Percentiles rank a stretch among this genome's conserved stretches.
phyloP scores from a whole-genome alignment of 1,140 invertebrate genomes.

The Chymomyza costata region DNA sequence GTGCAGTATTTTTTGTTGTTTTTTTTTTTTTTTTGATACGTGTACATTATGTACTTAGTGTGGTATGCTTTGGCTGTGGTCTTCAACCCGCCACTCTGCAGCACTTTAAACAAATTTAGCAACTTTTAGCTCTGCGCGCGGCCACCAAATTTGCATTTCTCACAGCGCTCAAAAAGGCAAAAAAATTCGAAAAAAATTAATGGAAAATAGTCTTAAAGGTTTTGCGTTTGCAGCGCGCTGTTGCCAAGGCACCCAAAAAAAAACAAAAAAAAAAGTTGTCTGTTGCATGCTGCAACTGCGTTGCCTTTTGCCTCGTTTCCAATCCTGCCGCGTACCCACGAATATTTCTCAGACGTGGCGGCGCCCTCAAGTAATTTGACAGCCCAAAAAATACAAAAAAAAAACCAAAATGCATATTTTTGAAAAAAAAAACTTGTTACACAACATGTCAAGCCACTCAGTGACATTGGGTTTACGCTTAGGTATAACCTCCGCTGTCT shows the following conservation, averaged over 20 bases:
- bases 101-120: slow-evolving; percentile 64
- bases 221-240: slow-evolving; percentile 12
- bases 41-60: background rate
- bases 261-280: slow-evolving; percentile 38
- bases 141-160: slow-evolving; percentile 63
- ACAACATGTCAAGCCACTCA: slow-evolving; percentile 58
- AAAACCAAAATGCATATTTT: slow-evolving; percentile 38
- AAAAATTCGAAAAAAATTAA: slow-evolving; percentile 27
- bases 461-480: slow-evolving; percentile 65
- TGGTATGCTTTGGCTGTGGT: too few species aligned
- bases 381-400: slow-evolving; percentile 23
- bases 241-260: slow-evolving; percentile 34
- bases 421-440: slow-evolving; percentile 55
- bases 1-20: slow-evolving; percentile 61
- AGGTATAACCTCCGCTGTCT: too few species aligned
- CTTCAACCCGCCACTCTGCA: too few species aligned
- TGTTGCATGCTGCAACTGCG: slow-evolving; percentile 41
- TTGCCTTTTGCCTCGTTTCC: too few species aligned
- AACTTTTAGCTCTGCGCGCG: slow-evolving; percentile 19
- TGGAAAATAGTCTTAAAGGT: slow-evolving; percentile 11
- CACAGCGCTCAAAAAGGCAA: slow-evolving; percentile 26
- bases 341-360: slow-evolving; percentile 67
- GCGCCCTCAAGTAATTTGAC: slow-evolving; percentile 71
- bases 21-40: slow-evolving; percentile 12
- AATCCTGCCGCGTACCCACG: slow-evolving; percentile 48